Evolutionary conservation across 2,888 invertebrate genomes (phyloP).

Genomic region (Ectropis crepuscularia): DNA sequence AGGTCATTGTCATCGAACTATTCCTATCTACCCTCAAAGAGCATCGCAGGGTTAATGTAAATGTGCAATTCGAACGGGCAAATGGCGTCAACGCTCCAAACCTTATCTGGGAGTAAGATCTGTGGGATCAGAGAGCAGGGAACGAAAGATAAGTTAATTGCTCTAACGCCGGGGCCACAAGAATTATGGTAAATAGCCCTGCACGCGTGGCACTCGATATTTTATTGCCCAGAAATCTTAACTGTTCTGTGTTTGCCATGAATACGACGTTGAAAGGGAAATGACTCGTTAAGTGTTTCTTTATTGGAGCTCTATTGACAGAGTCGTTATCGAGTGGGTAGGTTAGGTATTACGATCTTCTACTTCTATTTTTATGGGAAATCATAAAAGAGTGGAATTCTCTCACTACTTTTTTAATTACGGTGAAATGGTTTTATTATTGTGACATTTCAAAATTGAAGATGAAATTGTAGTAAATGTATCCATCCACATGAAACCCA

Average conservation of each 20-base stretch:
- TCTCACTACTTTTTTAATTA: constrained; percentile 3
- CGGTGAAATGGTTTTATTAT: background rate
- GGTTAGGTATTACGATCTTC: constrained; percentile 10
- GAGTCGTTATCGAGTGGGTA: constrained; percentile 22
- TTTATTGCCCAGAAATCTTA: constrained; percentile 43
- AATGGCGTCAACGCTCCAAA: constrained; percentile 74
- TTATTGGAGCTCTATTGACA: constrained; percentile 35
- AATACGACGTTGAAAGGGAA: constrained; percentile 37
- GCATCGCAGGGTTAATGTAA: constrained; percentile 68
- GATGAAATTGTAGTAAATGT: constrained; percentile 8
- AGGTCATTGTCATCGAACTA: constrained; percentile 72
- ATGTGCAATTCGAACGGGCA: constrained; percentile 78
- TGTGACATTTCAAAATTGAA: constrained; percentile 2
- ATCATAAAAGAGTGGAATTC: background rate
- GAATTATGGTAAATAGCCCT: constrained; percentile 57
- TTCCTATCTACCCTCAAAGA: constrained; percentile 60
- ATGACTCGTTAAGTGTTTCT: constrained; percentile 42
- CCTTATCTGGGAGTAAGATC: constrained; percentile 72
- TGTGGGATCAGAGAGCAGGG: constrained; percentile 65
- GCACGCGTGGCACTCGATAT: constrained; percentile 42
- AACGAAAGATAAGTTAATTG: constrained; percentile 75
- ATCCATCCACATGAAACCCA: constrained; percentile 2
- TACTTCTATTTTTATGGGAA: constrained; percentile 16
- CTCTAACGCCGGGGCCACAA: constrained; percentile 59
- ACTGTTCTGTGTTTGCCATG: constrained; percentile 27